These are phyloP conservation scores for Triops longicaudatus DNA, from an alignment of 1,140 invertebrate genomes.

Conservation along the genomic window DNA sequence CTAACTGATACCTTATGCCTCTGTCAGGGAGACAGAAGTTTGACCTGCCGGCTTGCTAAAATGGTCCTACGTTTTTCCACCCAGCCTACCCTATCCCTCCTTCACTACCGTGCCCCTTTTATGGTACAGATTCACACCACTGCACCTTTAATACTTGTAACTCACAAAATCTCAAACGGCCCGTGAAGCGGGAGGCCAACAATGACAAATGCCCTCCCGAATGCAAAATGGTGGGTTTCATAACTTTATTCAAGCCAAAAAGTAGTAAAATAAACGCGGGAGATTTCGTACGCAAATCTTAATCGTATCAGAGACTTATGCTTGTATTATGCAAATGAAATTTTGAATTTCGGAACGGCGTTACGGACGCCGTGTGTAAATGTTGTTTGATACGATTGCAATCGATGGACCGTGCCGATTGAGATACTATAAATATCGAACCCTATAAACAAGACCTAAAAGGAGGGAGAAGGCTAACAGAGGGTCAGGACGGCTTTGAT, in stretches of 20 bases:
- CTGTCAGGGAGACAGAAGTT: not conserved
- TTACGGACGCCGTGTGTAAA: not conserved
- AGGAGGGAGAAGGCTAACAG: not conserved
- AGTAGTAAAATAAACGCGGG: not conserved
- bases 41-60: not conserved
- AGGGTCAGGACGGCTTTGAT: constrained; percentile 6
- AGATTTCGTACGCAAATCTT: not conserved
- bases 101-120: not conserved
- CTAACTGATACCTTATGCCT: constrained; percentile 1
- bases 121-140: not conserved
- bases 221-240: not conserved
- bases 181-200: not conserved
- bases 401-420: constrained; percentile 1
- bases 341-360: not conserved
- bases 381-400: constrained; percentile 8
- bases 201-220: not conserved
- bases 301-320: not conserved
- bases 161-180: not conserved
- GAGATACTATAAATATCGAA: not conserved
- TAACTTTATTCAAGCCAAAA: not conserved
- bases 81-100: not conserved
- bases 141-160: not conserved
- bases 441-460: not conserved
- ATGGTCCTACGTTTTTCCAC: not conserved
- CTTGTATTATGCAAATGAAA: not conserved